phyloP scores from a whole-genome alignment of 2,888 invertebrate species.

The Brassicogethes aeneus region DNA sequence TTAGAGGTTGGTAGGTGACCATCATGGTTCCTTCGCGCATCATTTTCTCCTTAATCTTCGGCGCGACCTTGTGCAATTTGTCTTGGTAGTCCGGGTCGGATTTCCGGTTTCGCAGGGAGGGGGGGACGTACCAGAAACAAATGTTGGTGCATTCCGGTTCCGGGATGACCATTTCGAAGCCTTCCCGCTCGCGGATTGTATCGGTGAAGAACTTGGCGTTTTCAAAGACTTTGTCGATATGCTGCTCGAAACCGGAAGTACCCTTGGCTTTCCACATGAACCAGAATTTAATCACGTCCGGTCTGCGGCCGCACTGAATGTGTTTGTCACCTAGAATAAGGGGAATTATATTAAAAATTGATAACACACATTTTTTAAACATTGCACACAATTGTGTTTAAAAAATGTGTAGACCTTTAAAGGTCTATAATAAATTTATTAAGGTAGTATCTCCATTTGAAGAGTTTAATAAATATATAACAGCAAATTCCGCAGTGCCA shows the following conservation, averaged over 20 bases:
- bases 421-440: no score
- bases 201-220: slow-evolving; percentile 64
- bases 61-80: slow-evolving; percentile 72
- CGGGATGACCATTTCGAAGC: slow-evolving; percentile 62
- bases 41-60: slow-evolving; percentile 90
- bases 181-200: slow-evolving; percentile 56
- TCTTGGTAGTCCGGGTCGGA: slow-evolving; percentile 48
- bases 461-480: slow-evolving; percentile 2
- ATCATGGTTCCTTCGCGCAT: slow-evolving; percentile 92
- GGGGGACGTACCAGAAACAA: slow-evolving; percentile 93
- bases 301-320: slow-evolving; percentile 91
- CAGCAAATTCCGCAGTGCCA: no score
- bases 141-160: slow-evolving; percentile 90
- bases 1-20: slow-evolving; percentile 91
- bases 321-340: slow-evolving; percentile 72
- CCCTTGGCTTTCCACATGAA: slow-evolving; percentile 98
- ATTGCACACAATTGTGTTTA: no score
- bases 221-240: slow-evolving; percentile 70
- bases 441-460: no score
- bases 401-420: no score
- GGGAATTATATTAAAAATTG: neutral
- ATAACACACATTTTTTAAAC: neutral
- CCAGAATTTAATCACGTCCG: slow-evolving; percentile 96
- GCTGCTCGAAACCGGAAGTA: slow-evolving; percentile 63
- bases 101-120: slow-evolving; percentile 51